Conservation (phyloP, 2,797 vertebrate species). For the Sardinella longiceps region DNA sequence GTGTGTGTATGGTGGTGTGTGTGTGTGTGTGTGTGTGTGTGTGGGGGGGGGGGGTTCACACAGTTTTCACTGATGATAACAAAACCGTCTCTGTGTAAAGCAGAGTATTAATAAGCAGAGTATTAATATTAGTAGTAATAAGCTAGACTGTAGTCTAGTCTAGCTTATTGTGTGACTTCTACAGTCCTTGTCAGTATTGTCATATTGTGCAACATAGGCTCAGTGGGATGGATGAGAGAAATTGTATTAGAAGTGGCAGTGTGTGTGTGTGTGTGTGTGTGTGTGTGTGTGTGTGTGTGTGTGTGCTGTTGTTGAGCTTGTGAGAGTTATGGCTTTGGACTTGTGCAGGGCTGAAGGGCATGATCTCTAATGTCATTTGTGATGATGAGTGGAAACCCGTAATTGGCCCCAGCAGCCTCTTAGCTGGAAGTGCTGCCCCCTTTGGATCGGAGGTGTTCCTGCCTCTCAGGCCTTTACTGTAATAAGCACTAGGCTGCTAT, state of each 20-base stretch:
- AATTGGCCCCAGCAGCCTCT: background rate
- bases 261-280: too few species aligned
- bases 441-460: background rate
- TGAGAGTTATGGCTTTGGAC: background rate
- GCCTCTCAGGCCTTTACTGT: background rate
- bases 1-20: too few species aligned
- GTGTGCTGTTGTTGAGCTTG: background rate
- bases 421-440: background rate
- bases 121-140: too few species aligned
- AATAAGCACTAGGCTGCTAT: too few species aligned
- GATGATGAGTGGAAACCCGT: background rate
- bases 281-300: too few species aligned
- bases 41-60: too few species aligned
- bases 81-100: background rate
- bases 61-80: background rate
- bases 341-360: background rate
- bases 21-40: too few species aligned
- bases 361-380: background rate
- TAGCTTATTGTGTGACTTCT: too few species aligned
- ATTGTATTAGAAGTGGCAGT: too few species aligned
- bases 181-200: background rate
- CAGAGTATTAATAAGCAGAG: too few species aligned
- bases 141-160: too few species aligned
- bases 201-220: background rate
- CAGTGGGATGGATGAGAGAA: too few species aligned